Conservation (phyloP, 1,140 invertebrate genomes). For the Dermatophagoides farinae region DNA sequence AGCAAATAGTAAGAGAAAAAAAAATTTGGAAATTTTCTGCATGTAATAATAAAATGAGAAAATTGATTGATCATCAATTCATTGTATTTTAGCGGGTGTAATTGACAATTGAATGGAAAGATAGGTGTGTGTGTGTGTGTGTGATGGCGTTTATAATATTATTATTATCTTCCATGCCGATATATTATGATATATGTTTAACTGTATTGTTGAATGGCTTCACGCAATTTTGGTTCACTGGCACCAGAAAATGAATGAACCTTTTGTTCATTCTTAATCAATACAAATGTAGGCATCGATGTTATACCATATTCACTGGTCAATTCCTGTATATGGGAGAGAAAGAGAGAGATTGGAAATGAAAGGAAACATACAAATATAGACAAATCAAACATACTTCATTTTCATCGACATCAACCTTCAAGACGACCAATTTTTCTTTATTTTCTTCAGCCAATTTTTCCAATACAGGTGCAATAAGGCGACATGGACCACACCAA, state of each 20-base stretch:
- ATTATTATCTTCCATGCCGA: no score
- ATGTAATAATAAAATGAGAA: no score
- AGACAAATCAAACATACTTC: slow-evolving; percentile 28
- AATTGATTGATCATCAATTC: no score
- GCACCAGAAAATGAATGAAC: slow-evolving; percentile 55
- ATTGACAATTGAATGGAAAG: no score
- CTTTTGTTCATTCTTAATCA: slow-evolving; percentile 51
- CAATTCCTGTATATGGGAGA: slow-evolving; percentile 33
- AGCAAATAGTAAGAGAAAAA: no score
- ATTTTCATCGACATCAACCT: slow-evolving; percentile 65
- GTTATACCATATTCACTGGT: slow-evolving; percentile 53
- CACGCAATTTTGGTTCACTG: slow-evolving; percentile 46
- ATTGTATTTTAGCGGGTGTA: no score
- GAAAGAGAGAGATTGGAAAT: not conserved
- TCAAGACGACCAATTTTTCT: slow-evolving; percentile 38
- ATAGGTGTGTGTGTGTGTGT: no score
- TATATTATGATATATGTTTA: slow-evolving; percentile 22
- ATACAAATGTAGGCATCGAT: slow-evolving; percentile 83
- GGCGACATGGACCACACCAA: slow-evolving; percentile 70
- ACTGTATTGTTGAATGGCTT: slow-evolving; percentile 37
- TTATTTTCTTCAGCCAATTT: slow-evolving; percentile 18
- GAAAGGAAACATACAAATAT: not conserved
- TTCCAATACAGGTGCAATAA: slow-evolving; percentile 53
- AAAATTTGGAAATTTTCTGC: no score
- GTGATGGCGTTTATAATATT: no score